phyloP scores from a whole-genome alignment of 2,113 vertebrate species.

The Sterna hirundo region DNA sequence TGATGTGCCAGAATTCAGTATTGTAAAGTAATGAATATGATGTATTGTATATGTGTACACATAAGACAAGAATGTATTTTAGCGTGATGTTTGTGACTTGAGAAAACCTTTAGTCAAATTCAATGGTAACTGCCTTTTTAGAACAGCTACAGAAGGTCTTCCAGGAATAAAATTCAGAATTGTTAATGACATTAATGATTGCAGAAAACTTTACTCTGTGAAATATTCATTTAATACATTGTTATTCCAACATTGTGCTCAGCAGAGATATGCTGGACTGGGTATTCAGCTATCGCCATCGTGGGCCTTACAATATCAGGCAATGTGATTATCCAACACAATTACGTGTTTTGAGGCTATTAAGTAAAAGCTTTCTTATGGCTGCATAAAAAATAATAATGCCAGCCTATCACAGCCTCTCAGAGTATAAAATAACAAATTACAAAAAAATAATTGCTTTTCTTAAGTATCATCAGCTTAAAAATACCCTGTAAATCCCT shows the following conservation, averaged over 20 bases:
- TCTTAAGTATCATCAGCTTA: neutral
- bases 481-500: slow-evolving; percentile 34
- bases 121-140: neutral
- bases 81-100: neutral
- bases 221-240: slow-evolving; percentile 17
- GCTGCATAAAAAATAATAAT: neutral
- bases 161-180: neutral
- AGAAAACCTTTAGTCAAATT: neutral
- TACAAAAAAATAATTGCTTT: slow-evolving; percentile 42
- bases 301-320: neutral
- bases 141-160: neutral
- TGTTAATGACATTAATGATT: neutral
- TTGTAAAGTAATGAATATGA: neutral
- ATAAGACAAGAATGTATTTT: neutral
- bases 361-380: neutral
- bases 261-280: neutral
- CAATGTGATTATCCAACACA: neutral
- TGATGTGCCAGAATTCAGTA: neutral
- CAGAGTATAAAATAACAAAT: slow-evolving; percentile 44
- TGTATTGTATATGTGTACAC: neutral
- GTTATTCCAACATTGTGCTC: neutral
- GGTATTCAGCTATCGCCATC: neutral
- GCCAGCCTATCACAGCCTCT: neutral
- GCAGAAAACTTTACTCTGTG: neutral
- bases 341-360: slow-evolving; percentile 18